Evolutionary conservation across 2,888 invertebrate genomes (phyloP).

Genomic region (Drosophila anomalata): DNA sequence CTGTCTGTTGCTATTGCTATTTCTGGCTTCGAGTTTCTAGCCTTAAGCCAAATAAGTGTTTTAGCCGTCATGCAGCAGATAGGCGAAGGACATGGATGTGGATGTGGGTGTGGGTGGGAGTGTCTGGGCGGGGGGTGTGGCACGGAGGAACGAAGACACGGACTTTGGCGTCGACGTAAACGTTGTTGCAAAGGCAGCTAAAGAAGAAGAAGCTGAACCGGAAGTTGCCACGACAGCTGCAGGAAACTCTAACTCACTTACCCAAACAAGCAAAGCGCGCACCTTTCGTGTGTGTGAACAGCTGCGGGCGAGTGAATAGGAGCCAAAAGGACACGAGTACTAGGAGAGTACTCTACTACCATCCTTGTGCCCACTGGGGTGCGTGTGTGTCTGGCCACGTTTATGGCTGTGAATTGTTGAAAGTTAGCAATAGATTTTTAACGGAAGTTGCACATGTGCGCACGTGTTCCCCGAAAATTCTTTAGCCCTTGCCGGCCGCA

Average conservation of each 20-base stretch:
- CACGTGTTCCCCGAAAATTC: slow-evolving; percentile 67
- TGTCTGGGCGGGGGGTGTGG: background rate
- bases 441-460: slow-evolving; percentile 81
- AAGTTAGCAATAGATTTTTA: slow-evolving; percentile 79
- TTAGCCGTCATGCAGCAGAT: slow-evolving; percentile 63
- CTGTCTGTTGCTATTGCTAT: slow-evolving; percentile 45
- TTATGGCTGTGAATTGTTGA: slow-evolving; percentile 70
- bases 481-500: slow-evolving; percentile 16
- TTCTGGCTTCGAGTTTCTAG: slow-evolving; percentile 77
- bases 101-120: background rate
- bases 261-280: slow-evolving; percentile 58
- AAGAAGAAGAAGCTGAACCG: slow-evolving; percentile 63
- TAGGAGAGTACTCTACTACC: background rate
- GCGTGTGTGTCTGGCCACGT: slow-evolving; percentile 46
- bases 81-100: slow-evolving; percentile 2
- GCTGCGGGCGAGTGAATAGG: slow-evolving; percentile 30
- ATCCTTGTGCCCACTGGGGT: background rate
- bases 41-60: slow-evolving; percentile 79
- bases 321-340: slow-evolving; percentile 9
- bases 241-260: slow-evolving; percentile 79
- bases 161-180: slow-evolving; percentile 44
- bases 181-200: slow-evolving; percentile 32
- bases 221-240: slow-evolving; percentile 80
- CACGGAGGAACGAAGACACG: slow-evolving; percentile 14
- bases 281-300: slow-evolving; percentile 44